Percentiles rank a stretch among this genome's conserved stretches.
phyloP scores from a whole-genome alignment of 2,797 vertebrate genomes.

The Pseudochirops corinnae region DNA sequence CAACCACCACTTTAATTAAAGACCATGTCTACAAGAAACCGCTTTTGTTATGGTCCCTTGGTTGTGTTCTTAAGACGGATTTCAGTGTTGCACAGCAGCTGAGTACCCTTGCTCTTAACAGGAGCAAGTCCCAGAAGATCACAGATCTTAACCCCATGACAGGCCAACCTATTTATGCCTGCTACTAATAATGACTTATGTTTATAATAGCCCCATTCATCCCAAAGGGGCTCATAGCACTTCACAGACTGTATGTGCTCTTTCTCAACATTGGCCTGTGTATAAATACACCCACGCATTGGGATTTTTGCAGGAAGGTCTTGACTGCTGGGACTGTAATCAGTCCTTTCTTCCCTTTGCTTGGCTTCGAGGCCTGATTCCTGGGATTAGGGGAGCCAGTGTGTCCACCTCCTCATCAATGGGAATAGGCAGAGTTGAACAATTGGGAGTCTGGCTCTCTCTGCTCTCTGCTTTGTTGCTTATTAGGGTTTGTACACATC shows the following conservation, averaged over 20 bases:
- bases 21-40: constrained; percentile 63
- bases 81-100: constrained; percentile 50
- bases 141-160: constrained; percentile 79
- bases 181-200: constrained; percentile 78
- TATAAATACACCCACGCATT: constrained; percentile 61
- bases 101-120: constrained; percentile 68
- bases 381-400: constrained; percentile 61
- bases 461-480: constrained; percentile 58
- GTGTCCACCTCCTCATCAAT: constrained; percentile 61
- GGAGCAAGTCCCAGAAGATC: constrained; percentile 75
- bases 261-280: constrained; percentile 55
- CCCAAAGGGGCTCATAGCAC: constrained; percentile 58
- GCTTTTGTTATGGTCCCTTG: constrained; percentile 71
- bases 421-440: constrained; percentile 51
- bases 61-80: constrained; percentile 77
- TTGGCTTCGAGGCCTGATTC: constrained; percentile 63
- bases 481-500: constrained; percentile 71
- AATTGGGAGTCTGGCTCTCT: constrained; percentile 63
- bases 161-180: constrained; percentile 78
- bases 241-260: constrained; percentile 57
- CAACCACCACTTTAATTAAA: constrained; percentile 80
- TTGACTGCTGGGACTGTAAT: constrained; percentile 78
- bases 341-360: constrained; percentile 74
- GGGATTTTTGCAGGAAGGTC: constrained; percentile 69
- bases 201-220: constrained; percentile 76